Evolutionary conservation across 2,113 vertebrate species (phyloP), one percentile per base, ranked within the genome.

Genomic region (Gyps fulvus): DNA sequence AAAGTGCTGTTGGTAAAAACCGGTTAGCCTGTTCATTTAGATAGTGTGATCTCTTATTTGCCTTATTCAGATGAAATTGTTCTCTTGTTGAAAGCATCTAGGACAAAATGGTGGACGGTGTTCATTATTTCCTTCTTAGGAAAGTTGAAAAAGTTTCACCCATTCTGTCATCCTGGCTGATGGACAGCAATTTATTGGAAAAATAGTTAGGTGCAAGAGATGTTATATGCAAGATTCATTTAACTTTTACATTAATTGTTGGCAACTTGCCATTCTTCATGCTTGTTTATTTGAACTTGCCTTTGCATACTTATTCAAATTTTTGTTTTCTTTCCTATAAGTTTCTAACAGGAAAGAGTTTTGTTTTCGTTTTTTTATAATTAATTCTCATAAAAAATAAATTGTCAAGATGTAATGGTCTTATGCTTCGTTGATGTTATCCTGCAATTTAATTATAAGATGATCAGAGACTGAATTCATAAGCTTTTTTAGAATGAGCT

Each of bases 311-410:
- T 61, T 89, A 78, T 50, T 31, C 20, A 80, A 71, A n/a, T 72
- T 87, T 76, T 78, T 54, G 6, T 61, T 80, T 78, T 67, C 45
- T 81, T 70, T 62, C 15, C 23, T 79, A 3, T 50, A 59, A 50
- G n/a, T 83, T 95, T 88, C 69, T 92, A 59, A 83, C n/a, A 76
- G 59, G 61, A 90, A 94, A 91, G 47, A 83, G 9, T 29, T 85
- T 79, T 82, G 16, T 78, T 85, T 89, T 82, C 9, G 4, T 58
- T 72, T 82, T 71, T 89, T 40, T 11, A 26, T 82, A 65, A 85
- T 96, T 87, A 93, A 69, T 87, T 85, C 12, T 62, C 43, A 79
- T 76, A 63, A 94, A 93, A 96, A 93, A 81, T 36, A 85, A 88
- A 57, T 88, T 80, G 45, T 61, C 58, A 77, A 57, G 57, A 73